Base-by-base conservation (phyloP, 2,113 vertebrate genomes). In the Leptocoma aspasia region DNA sequence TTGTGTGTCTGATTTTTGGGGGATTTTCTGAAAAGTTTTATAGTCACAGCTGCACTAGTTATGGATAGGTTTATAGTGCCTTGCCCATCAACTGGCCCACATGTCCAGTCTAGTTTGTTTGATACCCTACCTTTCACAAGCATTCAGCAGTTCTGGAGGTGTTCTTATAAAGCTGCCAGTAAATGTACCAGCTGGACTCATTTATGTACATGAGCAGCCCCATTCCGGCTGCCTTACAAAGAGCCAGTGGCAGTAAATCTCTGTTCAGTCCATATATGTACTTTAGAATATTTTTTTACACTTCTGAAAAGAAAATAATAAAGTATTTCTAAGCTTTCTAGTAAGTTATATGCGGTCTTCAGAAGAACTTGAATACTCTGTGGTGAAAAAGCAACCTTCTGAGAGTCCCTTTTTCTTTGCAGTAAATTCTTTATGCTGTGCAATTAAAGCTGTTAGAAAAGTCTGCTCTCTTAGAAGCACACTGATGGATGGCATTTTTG, bases 161-260 rank as follows among this genome's bases (percentile, higher is more conserved):
- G 98, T 94, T 96, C 98, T 98, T 98, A 97, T 98, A 98, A 98
- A 98, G 94, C 95, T 95, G 96, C 97, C 83, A 96, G 97, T 98
- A 98, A 98, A 98, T 97, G 97, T 97, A 97, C 98, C 98, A 98
- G 98, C 98, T 98, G 98, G 98, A 97, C 98, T 98, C 98, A 71
- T 98, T 98, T 98, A 98, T 91, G 92, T 95, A 97, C 97, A 96
- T 61, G 92, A 98, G 96, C 95, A 88, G 97, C 90, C 97, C 97
- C 96, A 96, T 87, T 97, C 96, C 56, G 49, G 65, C 96, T 92
- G 95, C 96, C 97, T 97, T 97, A 97, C 94, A 96, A 97, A 97
- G 97, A 98, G 91, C 87, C 95, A 96, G 89, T 95, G 96, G 97
- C 96, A 96, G 97, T 98, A 98, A 98, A 98, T 98, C 97, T 97